These are phyloP conservation scores for Atrina japonica DNA, from an alignment of 2,888 invertebrate species.

Conservation along the genomic window DNA sequence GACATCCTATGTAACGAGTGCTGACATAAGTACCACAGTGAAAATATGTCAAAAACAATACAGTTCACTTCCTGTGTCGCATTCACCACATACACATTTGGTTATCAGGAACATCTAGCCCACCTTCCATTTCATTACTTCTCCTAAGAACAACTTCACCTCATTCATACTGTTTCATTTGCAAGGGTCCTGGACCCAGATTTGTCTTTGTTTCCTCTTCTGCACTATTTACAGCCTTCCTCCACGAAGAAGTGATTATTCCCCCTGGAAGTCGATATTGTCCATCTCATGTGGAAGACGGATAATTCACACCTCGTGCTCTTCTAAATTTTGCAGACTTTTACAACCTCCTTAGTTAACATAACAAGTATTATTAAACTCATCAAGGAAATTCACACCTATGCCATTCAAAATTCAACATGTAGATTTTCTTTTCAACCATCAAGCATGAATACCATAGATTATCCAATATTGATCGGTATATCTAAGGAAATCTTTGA, in stretches of 20 bases:
- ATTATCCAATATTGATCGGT: background rate
- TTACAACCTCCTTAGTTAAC: background rate
- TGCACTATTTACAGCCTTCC: constrained; percentile 13
- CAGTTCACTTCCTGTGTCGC: background rate
- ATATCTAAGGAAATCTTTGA: background rate
- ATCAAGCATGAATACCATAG: background rate
- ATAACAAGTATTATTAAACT: background rate
- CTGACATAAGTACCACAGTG: constrained; percentile 5
- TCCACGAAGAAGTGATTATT: constrained; percentile 15
- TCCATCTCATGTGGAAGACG: constrained; percentile 5
- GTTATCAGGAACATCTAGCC: constrained; percentile 3
- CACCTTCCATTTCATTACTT: constrained; percentile 12
- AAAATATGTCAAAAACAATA: background rate
- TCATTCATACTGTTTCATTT: constrained; percentile 23
- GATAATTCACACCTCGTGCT: background rate
- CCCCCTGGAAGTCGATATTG: constrained; percentile 17
- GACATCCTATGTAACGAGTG: constrained; percentile 23
- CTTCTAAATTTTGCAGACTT: constrained; percentile 7
- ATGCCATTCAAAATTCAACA: constrained; percentile 10
- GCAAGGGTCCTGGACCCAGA: constrained; percentile 16
- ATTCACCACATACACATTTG: background rate
- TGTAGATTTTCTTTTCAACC: constrained; percentile 7
- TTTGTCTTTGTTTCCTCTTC: constrained; percentile 6
- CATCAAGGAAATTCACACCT: background rate
- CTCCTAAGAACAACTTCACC: constrained; percentile 5